Evolutionary conservation across 2,113 vertebrate species (phyloP), one percentile per base, ranked within the genome.

Genomic region (Acanthochromis polyacanthus): DNA sequence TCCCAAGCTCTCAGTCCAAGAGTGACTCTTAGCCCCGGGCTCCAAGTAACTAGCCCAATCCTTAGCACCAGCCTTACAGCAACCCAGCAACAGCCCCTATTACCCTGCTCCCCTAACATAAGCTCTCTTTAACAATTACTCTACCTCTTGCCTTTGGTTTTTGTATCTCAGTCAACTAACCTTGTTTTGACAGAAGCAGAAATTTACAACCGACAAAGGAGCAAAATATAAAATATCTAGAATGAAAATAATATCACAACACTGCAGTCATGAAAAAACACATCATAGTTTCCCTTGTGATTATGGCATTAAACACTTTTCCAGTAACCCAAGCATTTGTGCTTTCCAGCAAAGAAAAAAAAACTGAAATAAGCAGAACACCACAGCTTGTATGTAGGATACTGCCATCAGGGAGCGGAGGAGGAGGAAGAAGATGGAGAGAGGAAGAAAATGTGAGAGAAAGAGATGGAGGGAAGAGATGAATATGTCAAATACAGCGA

Each of bases 301-400:
- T 30, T 28, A 38, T 58, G 40, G 28, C 22, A 40, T 72, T 51
- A 23, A 74, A 55, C 28, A 43, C 53, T 23, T 62, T 30, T 65
- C 25, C 55, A 57, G 22, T 50, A 74, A 57, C 32, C 17, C 30
- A 50, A 25, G 17, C 20, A 70, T 64, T 66, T 62, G 56, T 30
- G 36, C 62, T 28, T 70, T 62, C 55, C 50, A 58, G 56, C 56
- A 58, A 60, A 65, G 9, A 51, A 57, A 70, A 56, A 51, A 38
- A 22, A 59, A 68, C 62, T 59, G 15, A 67, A 81, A 75, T 45
- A 23, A 84, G 56, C 63, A 72, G 22, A 68, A 71, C 64, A 66
- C 20, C 81, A 74, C 69, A 75, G 81, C 65, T 71, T 84, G 81
- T 81, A 58, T 81, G 78, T 71, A 81, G 66, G 75, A 78, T 75